phyloP scores from a whole-genome alignment of 2,113 vertebrate species.

The Spizaetus ornatus region DNA sequence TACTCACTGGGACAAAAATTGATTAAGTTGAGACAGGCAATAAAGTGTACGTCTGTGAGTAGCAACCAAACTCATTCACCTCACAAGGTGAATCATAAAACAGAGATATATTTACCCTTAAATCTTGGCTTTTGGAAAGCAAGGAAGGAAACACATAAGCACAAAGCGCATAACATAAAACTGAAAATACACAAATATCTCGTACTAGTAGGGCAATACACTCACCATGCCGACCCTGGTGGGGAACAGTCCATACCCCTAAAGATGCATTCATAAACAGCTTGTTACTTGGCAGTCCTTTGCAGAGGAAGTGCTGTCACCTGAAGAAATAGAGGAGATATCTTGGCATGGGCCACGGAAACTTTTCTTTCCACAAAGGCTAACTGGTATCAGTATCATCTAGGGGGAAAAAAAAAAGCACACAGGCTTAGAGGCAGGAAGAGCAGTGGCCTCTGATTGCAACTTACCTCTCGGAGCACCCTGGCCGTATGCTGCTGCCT shows the following conservation, averaged over 20 bases:
- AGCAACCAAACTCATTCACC: neutral
- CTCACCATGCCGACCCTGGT: neutral
- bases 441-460: neutral
- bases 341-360: neutral
- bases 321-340: neutral
- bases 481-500: neutral
- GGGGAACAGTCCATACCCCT: neutral
- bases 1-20: neutral
- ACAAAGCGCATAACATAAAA: neutral
- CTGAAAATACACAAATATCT: neutral
- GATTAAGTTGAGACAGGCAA: neutral
- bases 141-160: neutral
- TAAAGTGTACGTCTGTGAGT: rapidly evolving
- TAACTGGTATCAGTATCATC: neutral
- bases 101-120: neutral
- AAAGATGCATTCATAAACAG: neutral
- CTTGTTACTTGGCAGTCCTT: neutral
- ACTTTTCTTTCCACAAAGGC: neutral
- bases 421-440: neutral
- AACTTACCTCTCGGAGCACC: neutral
- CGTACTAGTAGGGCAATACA: neutral
- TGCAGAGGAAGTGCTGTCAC: neutral
- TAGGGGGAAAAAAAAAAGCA: neutral
- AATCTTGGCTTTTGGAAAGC: neutral
- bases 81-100: neutral